phyloP scores from a whole-genome alignment of 2,888 invertebrate genomes.

The Campoplex capitator region DNA sequence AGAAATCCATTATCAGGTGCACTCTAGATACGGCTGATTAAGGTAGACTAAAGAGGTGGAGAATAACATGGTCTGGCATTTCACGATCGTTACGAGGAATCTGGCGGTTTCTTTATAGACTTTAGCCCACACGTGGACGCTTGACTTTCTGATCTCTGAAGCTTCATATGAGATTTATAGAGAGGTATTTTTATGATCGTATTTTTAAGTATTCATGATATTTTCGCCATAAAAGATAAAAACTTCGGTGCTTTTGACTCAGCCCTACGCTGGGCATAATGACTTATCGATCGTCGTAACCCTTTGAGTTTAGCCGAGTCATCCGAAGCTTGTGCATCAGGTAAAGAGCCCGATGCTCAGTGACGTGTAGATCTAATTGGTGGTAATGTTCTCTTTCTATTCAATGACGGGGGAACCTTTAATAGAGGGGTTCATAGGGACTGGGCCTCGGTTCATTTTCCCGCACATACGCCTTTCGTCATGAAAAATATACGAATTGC shows the following conservation, averaged over 20 bases:
- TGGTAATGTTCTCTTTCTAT: constrained; percentile 32
- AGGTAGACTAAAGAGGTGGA: constrained; percentile 18
- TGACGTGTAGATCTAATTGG: background rate
- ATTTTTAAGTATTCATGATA: constrained; percentile 14
- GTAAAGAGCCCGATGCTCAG: constrained; percentile 49
- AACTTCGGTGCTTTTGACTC: constrained; percentile 65
- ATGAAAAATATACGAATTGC: too few species aligned
- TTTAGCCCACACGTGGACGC: constrained; percentile 25
- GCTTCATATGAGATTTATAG: constrained; percentile 8
- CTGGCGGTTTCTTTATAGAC: constrained; percentile 30
- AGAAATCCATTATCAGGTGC: constrained; percentile 48
- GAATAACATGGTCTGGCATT: constrained; percentile 40
- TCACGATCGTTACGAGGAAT: constrained; percentile 30
- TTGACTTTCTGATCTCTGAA: constrained; percentile 27
- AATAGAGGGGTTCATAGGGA: constrained; percentile 66
- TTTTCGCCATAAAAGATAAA: constrained; percentile 20
- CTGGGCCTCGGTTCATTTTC: constrained; percentile 64
- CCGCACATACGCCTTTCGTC: constrained; percentile 1
- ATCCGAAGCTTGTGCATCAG: constrained; percentile 77
- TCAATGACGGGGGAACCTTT: constrained; percentile 34
- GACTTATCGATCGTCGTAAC: constrained; percentile 77
- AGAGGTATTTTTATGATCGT: background rate
- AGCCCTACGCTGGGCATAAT: constrained; percentile 60
- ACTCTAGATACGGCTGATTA: constrained; percentile 60
- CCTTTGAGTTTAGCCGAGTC: constrained; percentile 78